These are phyloP conservation scores for Congeria kusceri DNA, from an alignment of 2,888 invertebrate genomes.

Conservation along the genomic window DNA sequence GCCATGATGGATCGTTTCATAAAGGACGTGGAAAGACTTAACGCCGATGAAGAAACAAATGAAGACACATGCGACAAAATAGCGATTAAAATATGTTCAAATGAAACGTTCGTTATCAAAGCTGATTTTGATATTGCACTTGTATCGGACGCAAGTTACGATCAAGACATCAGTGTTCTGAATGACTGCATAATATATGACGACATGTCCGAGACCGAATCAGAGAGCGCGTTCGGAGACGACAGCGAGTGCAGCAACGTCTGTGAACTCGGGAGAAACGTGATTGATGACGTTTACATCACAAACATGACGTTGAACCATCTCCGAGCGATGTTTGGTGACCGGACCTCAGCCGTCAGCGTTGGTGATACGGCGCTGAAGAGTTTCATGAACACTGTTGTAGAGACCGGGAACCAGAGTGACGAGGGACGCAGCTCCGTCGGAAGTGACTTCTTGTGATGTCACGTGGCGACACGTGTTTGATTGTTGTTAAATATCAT, in stretches of 20 bases:
- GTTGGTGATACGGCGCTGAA: conserved; percentile 24
- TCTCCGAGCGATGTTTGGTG: conserved; percentile 22
- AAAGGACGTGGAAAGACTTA: no score
- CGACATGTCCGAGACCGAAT: not conserved
- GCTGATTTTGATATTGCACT: no score
- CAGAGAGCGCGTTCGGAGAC: conserved; percentile 34
- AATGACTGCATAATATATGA: conserved; percentile 28
- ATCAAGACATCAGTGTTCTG: no score
- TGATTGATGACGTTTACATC: conserved; percentile 13
- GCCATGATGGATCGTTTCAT: no score
- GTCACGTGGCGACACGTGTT: no score
- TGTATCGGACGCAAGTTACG: no score
- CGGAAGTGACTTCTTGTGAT: conserved; percentile 8
- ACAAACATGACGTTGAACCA: conserved; percentile 4
- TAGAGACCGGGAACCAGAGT: not conserved
- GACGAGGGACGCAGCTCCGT: conserved; percentile 21
- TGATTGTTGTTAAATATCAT: no score
- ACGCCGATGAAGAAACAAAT: no score
- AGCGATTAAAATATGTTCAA: no score
- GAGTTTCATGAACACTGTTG: conserved; percentile 38
- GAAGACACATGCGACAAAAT: no score
- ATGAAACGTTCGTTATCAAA: no score
- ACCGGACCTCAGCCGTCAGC: conserved; percentile 3
- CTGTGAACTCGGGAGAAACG: conserved; percentile 48
- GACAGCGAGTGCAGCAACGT: conserved; percentile 34